Percentiles rank a stretch among this genome's conserved stretches.
phyloP scores from a whole-genome alignment of 1,140 invertebrate species.

The Lucilia cuprina region DNA sequence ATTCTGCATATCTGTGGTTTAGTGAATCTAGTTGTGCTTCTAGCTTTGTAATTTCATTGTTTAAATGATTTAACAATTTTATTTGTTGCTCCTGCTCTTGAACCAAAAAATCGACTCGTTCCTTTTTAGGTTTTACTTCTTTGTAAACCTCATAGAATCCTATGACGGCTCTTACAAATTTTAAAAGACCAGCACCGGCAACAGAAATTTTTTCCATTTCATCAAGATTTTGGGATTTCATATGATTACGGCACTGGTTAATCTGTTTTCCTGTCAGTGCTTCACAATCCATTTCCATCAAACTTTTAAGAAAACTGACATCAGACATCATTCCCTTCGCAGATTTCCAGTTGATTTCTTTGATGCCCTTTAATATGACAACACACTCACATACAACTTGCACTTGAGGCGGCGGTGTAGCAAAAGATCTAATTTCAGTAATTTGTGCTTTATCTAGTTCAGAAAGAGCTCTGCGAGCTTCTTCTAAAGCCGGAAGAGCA shows the following conservation, averaged over 20 bases:
- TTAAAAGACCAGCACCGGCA: slow-evolving; percentile 83
- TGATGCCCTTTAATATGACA: slow-evolving; percentile 79
- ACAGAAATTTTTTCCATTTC: slow-evolving; percentile 79
- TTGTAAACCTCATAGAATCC: slow-evolving; percentile 85
- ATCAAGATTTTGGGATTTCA: slow-evolving; percentile 74
- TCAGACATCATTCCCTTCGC: slow-evolving; percentile 91
- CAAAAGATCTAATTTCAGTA: slow-evolving; percentile 85
- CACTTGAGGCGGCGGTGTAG: slow-evolving; percentile 87
- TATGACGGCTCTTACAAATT: slow-evolving; percentile 85
- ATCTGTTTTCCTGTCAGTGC: slow-evolving; percentile 78
- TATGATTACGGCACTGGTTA: slow-evolving; percentile 72
- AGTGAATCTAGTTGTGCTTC: slow-evolving; percentile 74
- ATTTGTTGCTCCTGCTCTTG: slow-evolving; percentile 67
- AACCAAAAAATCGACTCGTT: slow-evolving; percentile 79
- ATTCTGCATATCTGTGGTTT: slow-evolving; percentile 77
- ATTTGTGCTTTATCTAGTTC: slow-evolving; percentile 89
- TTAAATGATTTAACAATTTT: slow-evolving; percentile 77
- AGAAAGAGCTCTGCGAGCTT: slow-evolving; percentile 77
- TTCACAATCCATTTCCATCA: slow-evolving; percentile 88
- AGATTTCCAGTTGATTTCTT: slow-evolving; percentile 88
- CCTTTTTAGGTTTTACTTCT: slow-evolving; percentile 88
- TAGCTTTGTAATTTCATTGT: slow-evolving; percentile 75
- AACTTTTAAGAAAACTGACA: slow-evolving; percentile 77
- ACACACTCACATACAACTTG: slow-evolving; percentile 88
- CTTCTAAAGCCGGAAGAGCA: slow-evolving; percentile 81